Evolutionary conservation across 64 coral and sea anemone species (phyloP).

Genomic region (Platygyra sinensis): DNA sequence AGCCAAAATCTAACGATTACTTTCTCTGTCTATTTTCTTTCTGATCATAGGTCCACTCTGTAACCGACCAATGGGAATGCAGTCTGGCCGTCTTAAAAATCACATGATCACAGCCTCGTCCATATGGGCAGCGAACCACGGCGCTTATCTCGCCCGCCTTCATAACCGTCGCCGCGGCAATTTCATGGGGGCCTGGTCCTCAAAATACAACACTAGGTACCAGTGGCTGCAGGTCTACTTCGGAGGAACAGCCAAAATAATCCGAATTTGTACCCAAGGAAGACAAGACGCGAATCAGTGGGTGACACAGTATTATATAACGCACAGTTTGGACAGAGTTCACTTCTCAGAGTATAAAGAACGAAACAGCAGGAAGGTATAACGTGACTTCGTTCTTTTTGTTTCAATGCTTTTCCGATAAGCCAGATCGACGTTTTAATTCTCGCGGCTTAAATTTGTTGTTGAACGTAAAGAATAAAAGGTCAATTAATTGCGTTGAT

Average conservation of each 20-base stretch:
- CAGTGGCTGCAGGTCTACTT: conserved; percentile 86
- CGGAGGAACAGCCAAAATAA: conserved; percentile 72
- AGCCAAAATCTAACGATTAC: background rate
- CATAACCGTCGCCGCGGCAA: conserved; percentile 40
- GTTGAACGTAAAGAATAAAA: too few relatives aligned
- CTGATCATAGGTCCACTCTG: conserved; percentile 43
- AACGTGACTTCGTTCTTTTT: background rate
- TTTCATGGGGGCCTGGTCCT: conserved; percentile 58
- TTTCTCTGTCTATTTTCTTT: background rate
- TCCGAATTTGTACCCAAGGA: conserved; percentile 80
- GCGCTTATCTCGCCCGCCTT: conserved; percentile 60
- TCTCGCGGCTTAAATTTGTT: too few relatives aligned
- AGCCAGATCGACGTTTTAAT: too few relatives aligned
- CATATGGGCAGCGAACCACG: conserved; percentile 33
- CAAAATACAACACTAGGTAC: conserved; percentile 68
- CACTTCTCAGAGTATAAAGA: conserved; percentile 71
- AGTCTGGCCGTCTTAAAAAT: conserved; percentile 65
- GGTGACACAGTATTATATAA: conserved; percentile 72
- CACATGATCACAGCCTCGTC: conserved; percentile 81
- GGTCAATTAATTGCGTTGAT: too few relatives aligned
- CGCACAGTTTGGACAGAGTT: conserved; percentile 72
- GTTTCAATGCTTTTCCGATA: too few relatives aligned
- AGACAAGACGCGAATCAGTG: conserved; percentile 77
- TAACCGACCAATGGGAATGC: conserved; percentile 89
- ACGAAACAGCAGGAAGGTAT: conserved; percentile 60